These are phyloP conservation scores for Teinopalpus imperialis DNA, from an alignment of 2,888 invertebrate genomes.

Conservation along the genomic window DNA sequence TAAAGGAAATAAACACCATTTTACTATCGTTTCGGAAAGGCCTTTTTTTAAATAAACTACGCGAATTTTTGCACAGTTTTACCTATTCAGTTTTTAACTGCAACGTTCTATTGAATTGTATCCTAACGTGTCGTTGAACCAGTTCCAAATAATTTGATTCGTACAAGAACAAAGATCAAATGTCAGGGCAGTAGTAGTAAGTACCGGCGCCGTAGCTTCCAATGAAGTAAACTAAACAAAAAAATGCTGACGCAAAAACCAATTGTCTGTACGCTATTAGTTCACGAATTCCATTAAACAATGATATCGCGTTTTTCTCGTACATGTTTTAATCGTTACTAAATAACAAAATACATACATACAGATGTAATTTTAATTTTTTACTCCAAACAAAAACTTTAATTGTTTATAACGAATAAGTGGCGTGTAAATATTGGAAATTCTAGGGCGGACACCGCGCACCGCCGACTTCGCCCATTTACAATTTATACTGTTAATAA, in stretches of 20 bases:
- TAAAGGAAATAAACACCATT: no score
- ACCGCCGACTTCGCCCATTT: no score
- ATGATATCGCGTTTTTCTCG: conserved; percentile 13
- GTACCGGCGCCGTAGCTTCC: background rate
- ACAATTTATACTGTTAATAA: no score
- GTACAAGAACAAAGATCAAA: background rate
- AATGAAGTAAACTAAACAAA: conserved; percentile 5
- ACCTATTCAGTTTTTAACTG: no score
- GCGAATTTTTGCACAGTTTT: no score
- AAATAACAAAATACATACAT: conserved; percentile 2
- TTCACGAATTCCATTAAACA: conserved; percentile 22
- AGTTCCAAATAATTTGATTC: background rate
- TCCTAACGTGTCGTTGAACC: background rate
- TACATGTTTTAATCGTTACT: conserved; percentile 14
- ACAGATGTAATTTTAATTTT: background rate
- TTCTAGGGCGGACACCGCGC: background rate
- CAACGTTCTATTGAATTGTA: no score
- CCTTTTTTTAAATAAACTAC: no score
- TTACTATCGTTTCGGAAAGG: no score
- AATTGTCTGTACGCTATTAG: conserved; percentile 7
- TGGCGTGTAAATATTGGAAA: background rate
- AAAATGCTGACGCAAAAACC: conserved; percentile 13
- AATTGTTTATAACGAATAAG: background rate
- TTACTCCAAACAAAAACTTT: conserved; percentile 3
- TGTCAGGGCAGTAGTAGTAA: background rate